Evolutionary conservation across 2,888 invertebrate species (phyloP).

Genomic region (Acronicta aceris): DNA sequence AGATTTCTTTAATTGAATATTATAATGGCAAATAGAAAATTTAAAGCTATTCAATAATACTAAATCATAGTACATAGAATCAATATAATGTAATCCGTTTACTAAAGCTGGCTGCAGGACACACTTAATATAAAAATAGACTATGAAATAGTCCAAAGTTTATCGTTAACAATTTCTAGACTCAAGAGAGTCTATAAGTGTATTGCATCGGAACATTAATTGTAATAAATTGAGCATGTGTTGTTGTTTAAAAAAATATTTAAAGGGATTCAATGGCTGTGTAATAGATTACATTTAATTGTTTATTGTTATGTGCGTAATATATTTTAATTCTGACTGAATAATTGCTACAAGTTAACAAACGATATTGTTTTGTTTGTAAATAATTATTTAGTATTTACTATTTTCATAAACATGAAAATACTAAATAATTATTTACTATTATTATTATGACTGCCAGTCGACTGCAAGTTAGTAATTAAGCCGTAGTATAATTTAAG

Average conservation of each 20-base stretch:
- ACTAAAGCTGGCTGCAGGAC: no score
- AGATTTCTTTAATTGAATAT: not conserved
- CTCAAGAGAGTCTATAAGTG: not conserved
- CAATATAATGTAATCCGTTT: no score
- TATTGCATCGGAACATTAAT: slow-evolving; percentile 1
- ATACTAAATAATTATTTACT: slow-evolving; percentile 23
- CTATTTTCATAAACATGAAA: no score
- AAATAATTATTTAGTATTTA: slow-evolving; percentile 16
- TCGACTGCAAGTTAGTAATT: slow-evolving; percentile 13
- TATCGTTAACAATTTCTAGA: not conserved
- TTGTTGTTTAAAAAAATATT: slow-evolving; percentile 10
- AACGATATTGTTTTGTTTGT: slow-evolving; percentile 31
- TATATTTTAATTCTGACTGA: slow-evolving; percentile 25
- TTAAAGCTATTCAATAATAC: not conserved
- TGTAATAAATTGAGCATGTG: not conserved
- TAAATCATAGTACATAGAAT: not conserved
- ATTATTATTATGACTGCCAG: slow-evolving; percentile 12
- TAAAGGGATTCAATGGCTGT: not conserved
- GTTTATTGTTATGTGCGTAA: slow-evolving; percentile 22
- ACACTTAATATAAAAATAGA: slow-evolving; percentile 1
- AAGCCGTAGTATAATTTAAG: slow-evolving; percentile 14
- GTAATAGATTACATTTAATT: slow-evolving; percentile 23
- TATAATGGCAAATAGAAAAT: not conserved
- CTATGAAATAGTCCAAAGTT: not conserved
- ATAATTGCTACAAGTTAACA: slow-evolving; percentile 35